phyloP scores from a whole-genome alignment of 1,140 invertebrate genomes.

The Odontomachus brunneus region DNA sequence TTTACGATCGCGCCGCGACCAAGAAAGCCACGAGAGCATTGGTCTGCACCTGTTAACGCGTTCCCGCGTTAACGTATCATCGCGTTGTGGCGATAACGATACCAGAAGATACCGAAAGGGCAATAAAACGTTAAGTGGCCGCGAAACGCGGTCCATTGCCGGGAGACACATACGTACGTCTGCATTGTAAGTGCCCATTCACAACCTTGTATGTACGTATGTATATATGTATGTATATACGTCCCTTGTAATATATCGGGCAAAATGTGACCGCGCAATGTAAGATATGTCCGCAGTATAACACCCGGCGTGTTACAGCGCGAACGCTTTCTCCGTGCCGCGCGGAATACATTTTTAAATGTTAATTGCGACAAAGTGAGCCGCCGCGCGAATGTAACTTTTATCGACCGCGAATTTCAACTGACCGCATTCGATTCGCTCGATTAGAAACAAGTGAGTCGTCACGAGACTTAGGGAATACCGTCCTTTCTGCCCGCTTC shows the following conservation, averaged over 20 bases:
- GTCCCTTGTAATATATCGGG: constrained; percentile 50
- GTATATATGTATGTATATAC: background rate
- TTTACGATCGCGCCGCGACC: background rate
- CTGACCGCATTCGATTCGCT: background rate
- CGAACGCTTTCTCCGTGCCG: constrained; percentile 17
- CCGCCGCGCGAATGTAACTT: background rate
- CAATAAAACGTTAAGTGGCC: constrained; percentile 67
- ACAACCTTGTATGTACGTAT: constrained; percentile 42
- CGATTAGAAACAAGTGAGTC: too few relatives aligned
- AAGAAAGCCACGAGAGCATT: background rate
- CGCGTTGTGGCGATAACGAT: constrained; percentile 45
- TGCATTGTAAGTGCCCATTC: constrained; percentile 57
- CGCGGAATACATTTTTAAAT: constrained; percentile 12
- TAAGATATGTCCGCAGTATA: constrained; percentile 48
- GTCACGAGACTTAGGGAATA: too few relatives aligned
- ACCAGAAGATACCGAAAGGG: constrained; percentile 43
- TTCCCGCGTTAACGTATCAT: constrained; percentile 2
- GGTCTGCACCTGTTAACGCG: background rate
- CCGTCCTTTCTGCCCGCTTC: too few relatives aligned
- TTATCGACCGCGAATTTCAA: constrained; percentile 3
- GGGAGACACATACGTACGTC: constrained; percentile 41
- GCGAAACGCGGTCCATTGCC: constrained; percentile 38
- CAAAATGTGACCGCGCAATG: constrained; percentile 58
- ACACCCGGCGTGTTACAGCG: constrained; percentile 12
- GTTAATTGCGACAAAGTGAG: constrained; percentile 11